Evolutionary conservation across 2,888 invertebrate genomes (phyloP).

Genomic region (Thelaira solivaga): DNA sequence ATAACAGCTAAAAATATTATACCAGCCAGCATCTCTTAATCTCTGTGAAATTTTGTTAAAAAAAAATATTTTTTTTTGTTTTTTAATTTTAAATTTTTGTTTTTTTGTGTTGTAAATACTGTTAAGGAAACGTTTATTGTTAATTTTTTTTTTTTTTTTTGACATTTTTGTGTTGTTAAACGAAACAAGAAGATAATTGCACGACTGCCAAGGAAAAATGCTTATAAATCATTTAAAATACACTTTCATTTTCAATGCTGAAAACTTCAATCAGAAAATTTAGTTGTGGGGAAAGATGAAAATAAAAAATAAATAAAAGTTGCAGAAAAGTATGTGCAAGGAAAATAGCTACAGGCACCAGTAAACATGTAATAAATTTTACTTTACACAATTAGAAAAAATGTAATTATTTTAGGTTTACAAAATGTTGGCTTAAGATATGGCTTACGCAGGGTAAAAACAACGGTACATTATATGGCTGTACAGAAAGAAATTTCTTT

Average conservation of each 20-base stretch:
- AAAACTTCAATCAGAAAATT: constrained; percentile 31
- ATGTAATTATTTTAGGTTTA: no score
- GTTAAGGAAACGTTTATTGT: constrained; percentile 31
- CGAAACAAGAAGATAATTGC: constrained; percentile 65
- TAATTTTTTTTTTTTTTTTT: neutral
- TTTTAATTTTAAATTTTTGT: neutral
- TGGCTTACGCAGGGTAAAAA: no score
- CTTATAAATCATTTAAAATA: constrained; percentile 51
- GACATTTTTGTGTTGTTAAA: constrained; percentile 8
- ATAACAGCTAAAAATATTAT: constrained; percentile 19
- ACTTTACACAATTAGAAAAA: neutral
- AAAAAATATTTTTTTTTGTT: no score
- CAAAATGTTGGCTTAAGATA: no score
- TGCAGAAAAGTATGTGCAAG: neutral
- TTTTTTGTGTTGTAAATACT: neutral
- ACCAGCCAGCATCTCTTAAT: constrained; percentile 15
- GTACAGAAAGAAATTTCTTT: no score
- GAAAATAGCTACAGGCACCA: neutral
- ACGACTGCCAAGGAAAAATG: constrained; percentile 65
- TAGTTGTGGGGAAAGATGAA: no score
- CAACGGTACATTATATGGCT: no score
- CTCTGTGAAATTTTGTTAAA: constrained; percentile 42
- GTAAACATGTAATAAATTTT: constrained; percentile 1
- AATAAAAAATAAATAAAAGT: neutral
- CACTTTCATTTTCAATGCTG: constrained; percentile 57